Evolutionary conservation across 64 coral and sea anemone genomes (phyloP), one percentile per base, ranked within the genome.

Genomic region (Porites australiensis): DNA sequence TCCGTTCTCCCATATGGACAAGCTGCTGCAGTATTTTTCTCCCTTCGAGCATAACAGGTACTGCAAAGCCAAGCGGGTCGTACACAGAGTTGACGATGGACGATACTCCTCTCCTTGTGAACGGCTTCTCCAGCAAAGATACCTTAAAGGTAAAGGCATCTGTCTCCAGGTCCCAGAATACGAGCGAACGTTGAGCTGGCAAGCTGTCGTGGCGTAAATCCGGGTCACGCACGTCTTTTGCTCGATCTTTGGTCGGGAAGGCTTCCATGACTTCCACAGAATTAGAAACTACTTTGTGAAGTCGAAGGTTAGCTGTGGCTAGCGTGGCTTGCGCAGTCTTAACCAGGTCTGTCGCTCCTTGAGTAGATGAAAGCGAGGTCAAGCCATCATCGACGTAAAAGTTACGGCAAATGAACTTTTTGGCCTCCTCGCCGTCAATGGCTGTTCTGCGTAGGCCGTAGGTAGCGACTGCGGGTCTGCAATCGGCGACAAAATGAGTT

Each of bases 101-200:
- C 58, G 81, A 55, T 15, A 90, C 75, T 20, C 88, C 88, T 51
- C 88, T 90, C 18, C 75, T 22, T 6, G 88, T 90, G 62, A 63
- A 90, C 8, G 88, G 88, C 75, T 91, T 91, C 45, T 91, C 89
- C 53, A 64, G 89, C 46, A 91, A 52, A 44, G n/a, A 15, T 58
- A 91, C 79, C 14, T 70, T 15, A 37, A 91, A 91, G 16, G 89
- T 91, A 22, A 91, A 91, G 19, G 9, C 53, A 50, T 83, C 89
- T 22, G 11, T 58, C 64, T 91, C 45, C 11, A 91, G 46, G 19
- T 90, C 60, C 58, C 60, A 90, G 74, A 13, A 52, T 8, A 90
- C 75, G 19, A 92, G 89, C 7, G 79, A 83, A 11, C 79, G 49
- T 57, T 92, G 90, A 44, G 90, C 57, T 11, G 79, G 90, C 7